These are phyloP conservation scores for Euwallacea fornicatus DNA, from an alignment of 1,140 invertebrate genomes.

Conservation along the genomic window DNA sequence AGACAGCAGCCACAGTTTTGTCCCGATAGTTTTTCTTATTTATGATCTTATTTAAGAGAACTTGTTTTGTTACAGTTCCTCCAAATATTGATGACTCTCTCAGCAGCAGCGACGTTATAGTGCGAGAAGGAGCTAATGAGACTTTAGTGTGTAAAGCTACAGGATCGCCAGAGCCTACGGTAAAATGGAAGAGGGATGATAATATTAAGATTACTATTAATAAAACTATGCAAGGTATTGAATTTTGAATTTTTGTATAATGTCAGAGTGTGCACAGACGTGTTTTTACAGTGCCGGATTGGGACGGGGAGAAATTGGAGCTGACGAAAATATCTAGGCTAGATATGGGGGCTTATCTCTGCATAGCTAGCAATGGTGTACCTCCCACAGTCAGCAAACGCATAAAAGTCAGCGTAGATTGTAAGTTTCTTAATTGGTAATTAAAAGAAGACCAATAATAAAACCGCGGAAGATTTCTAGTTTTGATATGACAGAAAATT, in stretches of 20 bases:
- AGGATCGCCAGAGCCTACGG: constrained; percentile 83
- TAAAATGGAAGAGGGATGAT: constrained; percentile 91
- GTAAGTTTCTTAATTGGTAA: constrained; percentile 65
- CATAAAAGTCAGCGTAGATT: constrained; percentile 92
- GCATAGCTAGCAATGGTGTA: constrained; percentile 79
- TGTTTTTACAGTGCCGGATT: constrained; percentile 68
- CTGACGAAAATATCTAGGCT: constrained; percentile 82
- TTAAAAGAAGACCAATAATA: constrained; percentile 11
- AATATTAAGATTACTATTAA: constrained; percentile 80
- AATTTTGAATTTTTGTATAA: constrained; percentile 56
- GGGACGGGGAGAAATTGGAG: constrained; percentile 81
- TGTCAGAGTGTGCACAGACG: constrained; percentile 63
- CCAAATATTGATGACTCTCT: constrained; percentile 88
- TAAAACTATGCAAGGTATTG: constrained; percentile 72
- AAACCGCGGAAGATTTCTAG: constrained; percentile 3
- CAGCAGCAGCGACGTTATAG: constrained; percentile 88
- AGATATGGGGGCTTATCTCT: constrained; percentile 89
- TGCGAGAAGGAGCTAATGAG: constrained; percentile 86
- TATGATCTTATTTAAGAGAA: constrained; percentile 3
- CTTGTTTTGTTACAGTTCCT: constrained; percentile 67
- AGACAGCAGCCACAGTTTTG: constrained; percentile 22
- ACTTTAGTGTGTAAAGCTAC: constrained; percentile 84
- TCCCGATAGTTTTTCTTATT: neutral
- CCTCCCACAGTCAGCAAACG: constrained; percentile 83
- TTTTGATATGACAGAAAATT: constrained; percentile 20